These are phyloP conservation scores for Coregonus clupeaformis DNA, from an alignment of 2,113 vertebrate genomes.

Conservation along the genomic window DNA sequence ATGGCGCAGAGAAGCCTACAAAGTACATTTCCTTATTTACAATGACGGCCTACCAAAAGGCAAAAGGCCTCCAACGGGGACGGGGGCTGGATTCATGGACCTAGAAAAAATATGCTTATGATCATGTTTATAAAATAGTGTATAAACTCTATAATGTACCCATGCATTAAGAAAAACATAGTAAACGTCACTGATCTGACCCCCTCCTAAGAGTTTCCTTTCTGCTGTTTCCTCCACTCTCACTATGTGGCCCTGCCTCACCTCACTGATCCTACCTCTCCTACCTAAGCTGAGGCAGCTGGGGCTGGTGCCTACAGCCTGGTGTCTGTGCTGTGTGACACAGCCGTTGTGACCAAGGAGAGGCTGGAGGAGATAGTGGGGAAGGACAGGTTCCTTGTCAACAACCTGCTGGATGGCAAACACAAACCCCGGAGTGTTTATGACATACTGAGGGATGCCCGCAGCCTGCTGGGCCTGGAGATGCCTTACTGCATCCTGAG, in stretches of 20 bases:
- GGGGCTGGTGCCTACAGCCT: conserved; percentile 42
- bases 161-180: too few species aligned
- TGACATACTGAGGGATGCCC: conserved; percentile 36
- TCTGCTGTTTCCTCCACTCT: neutral
- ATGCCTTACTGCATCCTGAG: neutral
- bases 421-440: neutral
- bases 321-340: conserved; percentile 52
- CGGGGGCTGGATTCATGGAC: neutral
- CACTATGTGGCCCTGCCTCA: too few species aligned
- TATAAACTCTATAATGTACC: too few species aligned
- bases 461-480: neutral
- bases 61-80: too few species aligned
- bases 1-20: neutral
- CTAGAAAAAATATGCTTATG: neutral
- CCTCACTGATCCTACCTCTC: neutral
- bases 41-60: too few species aligned
- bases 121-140: too few species aligned
- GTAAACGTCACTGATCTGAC: neutral
- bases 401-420: conserved; percentile 43
- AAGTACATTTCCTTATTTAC: neutral
- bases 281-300: conserved; percentile 40
- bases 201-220: neutral
- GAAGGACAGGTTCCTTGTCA: rapidly evolving
- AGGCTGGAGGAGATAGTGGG: conserved; percentile 33
- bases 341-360: conserved; percentile 38